Conservation (phyloP, 1,140 invertebrate species). For the Tenebrio molitor region DNA sequence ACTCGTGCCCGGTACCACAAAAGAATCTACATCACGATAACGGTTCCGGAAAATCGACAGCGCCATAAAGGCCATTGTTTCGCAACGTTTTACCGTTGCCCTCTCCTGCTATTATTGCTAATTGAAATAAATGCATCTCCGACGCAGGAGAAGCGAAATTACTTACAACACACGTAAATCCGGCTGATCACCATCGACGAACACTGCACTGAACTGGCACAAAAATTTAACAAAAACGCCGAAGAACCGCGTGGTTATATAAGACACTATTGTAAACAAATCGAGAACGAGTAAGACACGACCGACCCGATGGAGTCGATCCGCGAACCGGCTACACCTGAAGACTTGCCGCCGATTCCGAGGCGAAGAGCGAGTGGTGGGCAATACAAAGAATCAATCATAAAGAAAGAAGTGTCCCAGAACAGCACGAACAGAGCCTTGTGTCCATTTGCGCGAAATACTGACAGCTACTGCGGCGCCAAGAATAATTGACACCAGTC, state of each 20-base stretch:
- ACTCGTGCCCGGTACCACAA: too few species aligned
- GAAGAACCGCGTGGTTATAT: neutral
- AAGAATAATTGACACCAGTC: too few species aligned
- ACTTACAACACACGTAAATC: neutral
- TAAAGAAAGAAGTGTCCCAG: conserved; percentile 20
- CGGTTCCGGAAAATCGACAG: neutral
- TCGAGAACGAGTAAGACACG: conserved; percentile 26
- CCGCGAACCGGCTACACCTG: conserved; percentile 32
- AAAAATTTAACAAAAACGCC: neutral
- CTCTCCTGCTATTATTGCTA: neutral
- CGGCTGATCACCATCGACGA: neutral
- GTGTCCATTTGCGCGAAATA: too few species aligned
- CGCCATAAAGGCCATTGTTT: neutral
- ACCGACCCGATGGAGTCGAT: conserved; percentile 10
- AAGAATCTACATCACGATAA: neutral
- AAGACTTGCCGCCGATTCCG: conserved; percentile 19
- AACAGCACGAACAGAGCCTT: neutral
- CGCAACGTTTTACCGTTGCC: neutral
- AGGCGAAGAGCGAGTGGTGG: conserved; percentile 34
- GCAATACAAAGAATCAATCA: conserved; percentile 38
- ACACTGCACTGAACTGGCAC: conserved; percentile 3
- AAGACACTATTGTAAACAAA: conserved; percentile 4
- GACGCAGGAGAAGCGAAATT: too few species aligned
- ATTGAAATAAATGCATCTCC: too few species aligned
- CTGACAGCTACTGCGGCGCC: too few species aligned